A percentile compares a stretch with the other conserved stretches of the same genome.
These are phyloP conservation scores for Lophius americanus DNA, from an alignment of 2,797 vertebrate genomes.

Conservation along the genomic window DNA sequence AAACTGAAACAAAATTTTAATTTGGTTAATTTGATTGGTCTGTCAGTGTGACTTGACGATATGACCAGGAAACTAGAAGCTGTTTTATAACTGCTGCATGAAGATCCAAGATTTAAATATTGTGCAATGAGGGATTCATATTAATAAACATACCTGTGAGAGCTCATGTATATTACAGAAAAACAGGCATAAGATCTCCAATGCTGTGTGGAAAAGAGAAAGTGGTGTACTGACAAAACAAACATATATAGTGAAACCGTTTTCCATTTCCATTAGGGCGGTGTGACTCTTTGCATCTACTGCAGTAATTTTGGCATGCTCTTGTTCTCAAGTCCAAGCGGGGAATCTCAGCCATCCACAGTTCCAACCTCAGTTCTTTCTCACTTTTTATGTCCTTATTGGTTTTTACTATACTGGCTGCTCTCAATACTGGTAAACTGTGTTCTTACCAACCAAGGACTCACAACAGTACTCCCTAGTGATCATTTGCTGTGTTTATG, in stretches of 20 bases:
- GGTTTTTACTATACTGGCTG: neutral
- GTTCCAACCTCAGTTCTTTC: neutral
- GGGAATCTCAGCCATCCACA: neutral
- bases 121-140: neutral
- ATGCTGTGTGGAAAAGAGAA: conserved; percentile 1
- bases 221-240: neutral
- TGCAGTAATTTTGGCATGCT: too few species aligned
- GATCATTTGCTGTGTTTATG: conserved; percentile 2
- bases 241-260: conserved; percentile 1
- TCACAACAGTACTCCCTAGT: neutral
- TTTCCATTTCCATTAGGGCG: conserved; percentile 4
- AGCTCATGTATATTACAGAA: neutral
- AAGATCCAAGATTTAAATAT: neutral
- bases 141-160: neutral
- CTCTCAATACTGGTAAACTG: neutral
- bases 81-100: too few species aligned
- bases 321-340: too few species aligned
- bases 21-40: too few species aligned
- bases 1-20: too few species aligned
- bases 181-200: neutral
- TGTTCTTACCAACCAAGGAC: neutral
- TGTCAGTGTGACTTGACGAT: too few species aligned
- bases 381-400: neutral
- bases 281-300: neutral
- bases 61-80: too few species aligned